Evolutionary conservation across 2,113 vertebrate genomes (phyloP).

Genomic region (Carassius gibelio): DNA sequence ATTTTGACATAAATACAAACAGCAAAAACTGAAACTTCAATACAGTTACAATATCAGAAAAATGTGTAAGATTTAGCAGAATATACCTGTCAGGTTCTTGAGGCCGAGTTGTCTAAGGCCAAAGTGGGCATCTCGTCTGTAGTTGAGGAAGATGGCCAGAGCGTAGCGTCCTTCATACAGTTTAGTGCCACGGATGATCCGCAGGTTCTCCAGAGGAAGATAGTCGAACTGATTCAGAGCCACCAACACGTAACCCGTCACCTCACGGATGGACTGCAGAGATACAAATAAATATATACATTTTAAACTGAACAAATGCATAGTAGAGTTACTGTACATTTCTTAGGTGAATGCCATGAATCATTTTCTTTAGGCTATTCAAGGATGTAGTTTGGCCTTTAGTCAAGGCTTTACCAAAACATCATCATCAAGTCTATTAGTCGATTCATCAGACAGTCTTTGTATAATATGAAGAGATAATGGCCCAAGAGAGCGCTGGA

Average conservation of each 20-base stretch:
- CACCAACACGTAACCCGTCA: slow-evolving; percentile 95
- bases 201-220: slow-evolving; percentile 93
- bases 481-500: too few relatives aligned
- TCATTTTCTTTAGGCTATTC: not conserved
- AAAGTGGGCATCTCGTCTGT: slow-evolving; percentile 89
- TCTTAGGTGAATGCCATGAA: not conserved
- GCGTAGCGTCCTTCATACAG: slow-evolving; percentile 92
- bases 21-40: too few relatives aligned
- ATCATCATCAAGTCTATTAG: slow-evolving; percentile 16
- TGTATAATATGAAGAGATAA: slow-evolving; percentile 38
- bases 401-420: slow-evolving; percentile 18
- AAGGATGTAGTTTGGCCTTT: slow-evolving; percentile 3
- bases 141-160: slow-evolving; percentile 95
- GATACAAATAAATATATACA: not conserved
- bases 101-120: slow-evolving; percentile 78
- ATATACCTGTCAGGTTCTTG: slow-evolving; percentile 81
- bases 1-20: too few relatives aligned
- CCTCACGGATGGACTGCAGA: slow-evolving; percentile 91
- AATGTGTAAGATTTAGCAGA: too few relatives aligned
- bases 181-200: slow-evolving; percentile 93
- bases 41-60: too few relatives aligned
- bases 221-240: slow-evolving; percentile 96
- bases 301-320: not conserved
- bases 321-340: too few relatives aligned
- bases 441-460: slow-evolving; percentile 32